These are phyloP conservation scores for Paradoxurus hermaphroditus DNA, from an alignment of 2,113 vertebrate genomes.

Conservation along the genomic window DNA sequence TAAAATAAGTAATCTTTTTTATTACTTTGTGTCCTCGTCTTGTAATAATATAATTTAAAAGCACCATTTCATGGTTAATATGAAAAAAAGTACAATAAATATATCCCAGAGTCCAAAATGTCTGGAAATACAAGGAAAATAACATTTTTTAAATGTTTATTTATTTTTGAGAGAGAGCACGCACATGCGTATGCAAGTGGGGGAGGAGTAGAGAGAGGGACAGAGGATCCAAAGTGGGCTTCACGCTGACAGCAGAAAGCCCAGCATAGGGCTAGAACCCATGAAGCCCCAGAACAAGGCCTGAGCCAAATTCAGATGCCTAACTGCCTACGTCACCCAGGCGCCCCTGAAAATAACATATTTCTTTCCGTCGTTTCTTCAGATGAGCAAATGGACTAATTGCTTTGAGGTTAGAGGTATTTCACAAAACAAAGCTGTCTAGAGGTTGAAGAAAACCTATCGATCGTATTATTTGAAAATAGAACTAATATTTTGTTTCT, in stretches of 20 bases:
- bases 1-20: neutral
- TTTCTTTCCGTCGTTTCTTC: slow-evolving; percentile 28
- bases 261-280: no score
- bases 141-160: neutral
- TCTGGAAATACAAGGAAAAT: slow-evolving; percentile 6
- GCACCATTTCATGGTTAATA: neutral
- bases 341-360: neutral
- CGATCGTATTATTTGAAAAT: slow-evolving; percentile 1
- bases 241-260: no score
- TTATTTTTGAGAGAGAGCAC: no score
- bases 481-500: neutral
- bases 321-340: no score
- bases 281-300: no score
- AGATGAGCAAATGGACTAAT: neutral
- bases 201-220: no score
- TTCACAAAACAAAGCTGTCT: neutral
- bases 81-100: neutral
- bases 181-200: no score
- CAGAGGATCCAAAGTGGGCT: no score
- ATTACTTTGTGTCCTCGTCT: neutral
- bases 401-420: neutral
- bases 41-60: neutral
- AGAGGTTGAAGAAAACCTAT: neutral
- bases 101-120: neutral
- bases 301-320: no score